Conservation (phyloP, 2,888 invertebrate genomes). For the Limenitis camilla region DNA sequence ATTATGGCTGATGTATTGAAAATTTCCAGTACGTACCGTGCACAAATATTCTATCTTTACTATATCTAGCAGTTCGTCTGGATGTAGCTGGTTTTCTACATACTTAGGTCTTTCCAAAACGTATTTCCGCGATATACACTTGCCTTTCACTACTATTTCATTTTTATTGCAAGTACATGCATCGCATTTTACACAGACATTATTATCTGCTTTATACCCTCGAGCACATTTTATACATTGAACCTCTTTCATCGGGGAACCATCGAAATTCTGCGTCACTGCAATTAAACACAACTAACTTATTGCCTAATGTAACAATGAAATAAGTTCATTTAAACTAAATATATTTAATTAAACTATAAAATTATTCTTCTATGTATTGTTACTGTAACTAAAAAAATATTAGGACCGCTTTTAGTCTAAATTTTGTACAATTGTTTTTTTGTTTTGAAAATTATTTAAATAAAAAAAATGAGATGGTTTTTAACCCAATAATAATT, state of each 20-base stretch:
- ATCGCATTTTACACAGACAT: conserved; percentile 50
- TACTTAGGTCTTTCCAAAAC: conserved; percentile 49
- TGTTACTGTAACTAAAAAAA: too few relatives aligned
- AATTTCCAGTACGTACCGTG: conserved; percentile 37
- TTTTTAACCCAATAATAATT: not conserved
- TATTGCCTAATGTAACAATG: too few relatives aligned
- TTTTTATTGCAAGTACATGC: conserved; percentile 43
- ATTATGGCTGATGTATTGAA: too few relatives aligned
- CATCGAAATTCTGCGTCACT: conserved; percentile 64
- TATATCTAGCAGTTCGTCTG: conserved; percentile 42
- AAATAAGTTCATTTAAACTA: too few relatives aligned
- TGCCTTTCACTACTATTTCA: conserved; percentile 44
- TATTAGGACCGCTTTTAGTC: too few relatives aligned
- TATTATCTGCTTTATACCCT: conserved; percentile 41
- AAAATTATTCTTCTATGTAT: too few relatives aligned
- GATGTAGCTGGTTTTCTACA: conserved; percentile 44
- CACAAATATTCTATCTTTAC: conserved; percentile 60
- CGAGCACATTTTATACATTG: conserved; percentile 60
- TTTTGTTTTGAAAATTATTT: too few relatives aligned
- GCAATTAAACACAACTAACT: conserved; percentile 5
- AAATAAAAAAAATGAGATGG: not conserved
- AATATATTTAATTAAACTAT: too few relatives aligned
- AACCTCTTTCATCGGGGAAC: conserved; percentile 56
- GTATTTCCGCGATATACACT: conserved; percentile 49
- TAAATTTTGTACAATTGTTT: too few relatives aligned